Percentiles rank a stretch among this genome's conserved stretches.
Conservation (phyloP, 2,888 invertebrate genomes). For the Adelphocoris suturalis region DNA sequence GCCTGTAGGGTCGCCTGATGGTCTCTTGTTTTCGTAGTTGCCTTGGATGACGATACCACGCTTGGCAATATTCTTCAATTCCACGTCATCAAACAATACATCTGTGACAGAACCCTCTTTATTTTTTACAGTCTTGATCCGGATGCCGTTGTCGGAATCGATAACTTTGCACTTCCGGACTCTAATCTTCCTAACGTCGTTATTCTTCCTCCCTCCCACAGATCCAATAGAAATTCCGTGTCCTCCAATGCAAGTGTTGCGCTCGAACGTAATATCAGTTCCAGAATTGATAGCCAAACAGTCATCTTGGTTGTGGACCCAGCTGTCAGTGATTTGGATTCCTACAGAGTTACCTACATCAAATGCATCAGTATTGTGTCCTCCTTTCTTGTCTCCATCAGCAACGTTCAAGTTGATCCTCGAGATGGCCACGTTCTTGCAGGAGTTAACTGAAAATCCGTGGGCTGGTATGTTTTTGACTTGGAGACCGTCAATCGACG, state of each 20-base stretch:
- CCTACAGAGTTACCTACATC: conserved; percentile 28
- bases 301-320: conserved; percentile 37
- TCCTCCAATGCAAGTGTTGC: conserved; percentile 40
- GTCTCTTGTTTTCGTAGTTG: conserved; percentile 21
- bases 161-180: neutral
- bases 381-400: conserved; percentile 17
- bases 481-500: neutral
- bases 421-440: neutral
- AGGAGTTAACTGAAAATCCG: neutral
- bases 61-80: conserved; percentile 28
- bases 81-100: conserved; percentile 5
- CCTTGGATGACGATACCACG: conserved; percentile 46
- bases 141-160: conserved; percentile 46
- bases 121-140: conserved; percentile 26
- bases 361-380: conserved; percentile 58
- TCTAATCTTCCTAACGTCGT: neutral
- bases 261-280: neutral
- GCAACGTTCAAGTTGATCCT: neutral
- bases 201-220: conserved; percentile 57
- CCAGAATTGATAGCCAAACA: conserved; percentile 59
- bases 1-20: conserved; percentile 10
- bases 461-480: conserved; percentile 30
- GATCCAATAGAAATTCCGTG: conserved; percentile 57
- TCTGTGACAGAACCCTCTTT: conserved; percentile 5
- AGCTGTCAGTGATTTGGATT: neutral